These are phyloP conservation scores for Antheraea yamamai DNA, from an alignment of 2,888 invertebrate genomes.

Conservation along the genomic window DNA sequence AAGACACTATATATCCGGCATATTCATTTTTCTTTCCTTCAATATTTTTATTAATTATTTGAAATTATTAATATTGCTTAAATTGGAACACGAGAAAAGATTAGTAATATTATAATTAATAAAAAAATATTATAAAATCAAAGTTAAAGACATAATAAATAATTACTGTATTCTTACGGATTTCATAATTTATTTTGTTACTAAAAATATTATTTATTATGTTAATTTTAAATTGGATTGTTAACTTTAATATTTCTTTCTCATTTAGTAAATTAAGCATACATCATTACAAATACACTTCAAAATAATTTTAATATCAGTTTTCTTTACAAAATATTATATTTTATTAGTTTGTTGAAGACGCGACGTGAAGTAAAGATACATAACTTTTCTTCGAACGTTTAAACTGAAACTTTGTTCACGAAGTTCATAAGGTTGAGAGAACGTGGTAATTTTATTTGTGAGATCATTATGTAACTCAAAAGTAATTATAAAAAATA, in stretches of 20 bases:
- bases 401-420: neutral
- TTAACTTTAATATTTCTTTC: neutral
- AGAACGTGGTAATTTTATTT: neutral
- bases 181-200: neutral
- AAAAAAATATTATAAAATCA: no score
- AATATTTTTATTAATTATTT: no score
- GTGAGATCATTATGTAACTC: neutral
- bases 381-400: neutral
- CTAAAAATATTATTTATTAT: neutral
- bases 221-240: neutral
- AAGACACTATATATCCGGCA: no score
- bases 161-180: no score
- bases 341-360: neutral
- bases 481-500: neutral
- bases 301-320: no score
- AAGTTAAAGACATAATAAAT: no score
- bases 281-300: neutral
- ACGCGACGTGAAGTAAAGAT: neutral
- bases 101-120: no score
- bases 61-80: no score
- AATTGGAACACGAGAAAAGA: no score
- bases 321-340: neutral
- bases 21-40: no score
- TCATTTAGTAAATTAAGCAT: neutral
- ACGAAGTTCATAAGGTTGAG: neutral